Evolutionary conservation across 2,888 invertebrate species (phyloP).

Genomic region (Trissolcus japonicus): DNA sequence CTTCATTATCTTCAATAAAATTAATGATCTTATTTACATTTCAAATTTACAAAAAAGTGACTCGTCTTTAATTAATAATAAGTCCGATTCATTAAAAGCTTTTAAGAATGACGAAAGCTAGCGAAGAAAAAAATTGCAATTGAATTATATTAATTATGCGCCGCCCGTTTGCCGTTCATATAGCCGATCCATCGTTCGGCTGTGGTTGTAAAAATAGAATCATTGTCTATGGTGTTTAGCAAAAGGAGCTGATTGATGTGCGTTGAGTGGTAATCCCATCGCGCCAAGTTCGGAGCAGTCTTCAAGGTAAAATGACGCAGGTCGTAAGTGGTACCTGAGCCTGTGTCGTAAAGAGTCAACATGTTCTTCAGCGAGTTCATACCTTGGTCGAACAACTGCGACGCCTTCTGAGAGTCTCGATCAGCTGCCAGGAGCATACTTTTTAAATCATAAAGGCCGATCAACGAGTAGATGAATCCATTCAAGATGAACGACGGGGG

Average conservation of each 20-base stretch:
- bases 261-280: slow-evolving; percentile 99
- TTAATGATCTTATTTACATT: too few relatives aligned
- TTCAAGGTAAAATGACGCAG: slow-evolving; percentile 93
- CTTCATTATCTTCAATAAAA: background rate
- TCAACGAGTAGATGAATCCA: slow-evolving; percentile 97
- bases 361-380: slow-evolving; percentile 91
- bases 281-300: slow-evolving; percentile 93
- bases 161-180: slow-evolving; percentile 94
- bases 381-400: slow-evolving; percentile 88
- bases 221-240: slow-evolving; percentile 89
- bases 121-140: background rate
- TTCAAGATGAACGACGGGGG: slow-evolving; percentile 97
- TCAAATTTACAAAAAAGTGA: background rate
- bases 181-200: slow-evolving; percentile 96
- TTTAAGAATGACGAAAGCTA: background rate
- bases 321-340: slow-evolving; percentile 97
- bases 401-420: slow-evolving; percentile 83
- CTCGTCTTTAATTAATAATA: too few relatives aligned
- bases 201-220: slow-evolving; percentile 87
- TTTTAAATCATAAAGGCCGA: slow-evolving; percentile 97
- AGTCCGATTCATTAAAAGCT: background rate
- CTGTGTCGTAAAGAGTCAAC: slow-evolving; percentile 94
- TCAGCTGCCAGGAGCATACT: slow-evolving; percentile 82
- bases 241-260: slow-evolving; percentile 97
- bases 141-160: slow-evolving; percentile 85